Percentiles rank a stretch among this genome's conserved stretches.
phyloP scores from a whole-genome alignment of 2,888 invertebrate species.

The Artemia sinica region DNA sequence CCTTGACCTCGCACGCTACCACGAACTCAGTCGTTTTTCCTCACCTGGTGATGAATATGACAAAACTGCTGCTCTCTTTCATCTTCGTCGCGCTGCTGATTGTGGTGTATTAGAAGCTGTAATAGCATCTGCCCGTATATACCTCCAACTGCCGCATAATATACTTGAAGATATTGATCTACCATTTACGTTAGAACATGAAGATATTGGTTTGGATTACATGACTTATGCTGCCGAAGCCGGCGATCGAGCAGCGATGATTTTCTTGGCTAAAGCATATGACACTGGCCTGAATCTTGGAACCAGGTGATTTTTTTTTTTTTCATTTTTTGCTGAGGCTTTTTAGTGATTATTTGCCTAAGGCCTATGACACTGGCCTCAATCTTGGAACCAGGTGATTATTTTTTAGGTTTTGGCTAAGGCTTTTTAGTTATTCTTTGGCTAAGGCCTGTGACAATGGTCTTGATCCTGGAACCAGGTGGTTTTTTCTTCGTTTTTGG shows the following conservation, averaged over 20 bases:
- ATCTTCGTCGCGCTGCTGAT: conserved; percentile 37
- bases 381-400: too few species aligned
- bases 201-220: conserved; percentile 30
- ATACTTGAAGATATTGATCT: conserved; percentile 33
- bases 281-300: conserved; percentile 34
- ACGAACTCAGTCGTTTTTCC: conserved; percentile 37
- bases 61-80: conserved; percentile 37
- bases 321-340: too few species aligned
- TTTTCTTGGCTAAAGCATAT: conserved; percentile 37
- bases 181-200: conserved; percentile 28
- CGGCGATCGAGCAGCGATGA: conserved; percentile 37
- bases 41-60: conserved; percentile 31
- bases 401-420: too few species aligned
- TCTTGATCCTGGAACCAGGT: too few species aligned
- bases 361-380: too few species aligned
- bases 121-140: conserved; percentile 35
- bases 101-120: conserved; percentile 38
- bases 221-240: conserved; percentile 33
- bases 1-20: conserved; percentile 39
- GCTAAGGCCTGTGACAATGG: too few species aligned
- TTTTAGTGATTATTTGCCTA: too few species aligned
- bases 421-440: too few species aligned
- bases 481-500: too few species aligned
- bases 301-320: conserved; percentile 22
- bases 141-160: conserved; percentile 35